Percentiles rank a stretch among this genome's conserved stretches.
Conservation (phyloP, 2,797 vertebrate species). For the Anguilla pacifica region DNA sequence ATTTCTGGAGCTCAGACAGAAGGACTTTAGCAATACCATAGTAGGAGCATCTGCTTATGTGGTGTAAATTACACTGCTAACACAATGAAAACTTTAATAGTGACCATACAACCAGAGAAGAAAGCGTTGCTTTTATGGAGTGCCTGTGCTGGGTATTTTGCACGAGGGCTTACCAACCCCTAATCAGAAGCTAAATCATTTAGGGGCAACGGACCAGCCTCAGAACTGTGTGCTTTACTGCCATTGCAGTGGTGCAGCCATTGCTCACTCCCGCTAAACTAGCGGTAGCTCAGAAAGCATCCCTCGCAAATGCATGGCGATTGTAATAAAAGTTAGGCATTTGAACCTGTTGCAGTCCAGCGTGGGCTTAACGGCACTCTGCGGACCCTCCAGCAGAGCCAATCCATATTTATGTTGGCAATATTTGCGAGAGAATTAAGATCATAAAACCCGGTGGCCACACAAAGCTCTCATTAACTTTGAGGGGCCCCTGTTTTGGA, state of each 20-base stretch:
- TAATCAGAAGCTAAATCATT: slow-evolving; percentile 47
- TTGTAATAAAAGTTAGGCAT: slow-evolving; percentile 92
- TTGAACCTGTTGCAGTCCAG: slow-evolving; percentile 87
- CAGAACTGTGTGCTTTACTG: slow-evolving; percentile 50
- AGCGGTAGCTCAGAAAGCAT: slow-evolving; percentile 52
- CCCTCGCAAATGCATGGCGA: slow-evolving; percentile 86
- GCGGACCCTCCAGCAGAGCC: slow-evolving; percentile 84
- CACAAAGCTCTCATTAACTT: slow-evolving; percentile 87
- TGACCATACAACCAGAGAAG: slow-evolving; percentile 12
- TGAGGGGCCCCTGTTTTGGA: slow-evolving; percentile 61
- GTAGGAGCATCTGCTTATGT: slow-evolving; percentile 42
- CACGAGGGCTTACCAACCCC: neutral
- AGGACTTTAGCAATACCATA: slow-evolving; percentile 22
- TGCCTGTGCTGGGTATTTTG: neutral
- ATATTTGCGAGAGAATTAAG: slow-evolving; percentile 97
- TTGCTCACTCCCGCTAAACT: slow-evolving; percentile 48
- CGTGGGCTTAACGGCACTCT: slow-evolving; percentile 83
- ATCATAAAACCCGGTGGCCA: slow-evolving; percentile 94
- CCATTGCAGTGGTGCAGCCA: slow-evolving; percentile 42
- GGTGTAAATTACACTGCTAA: slow-evolving; percentile 46
- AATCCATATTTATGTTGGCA: slow-evolving; percentile 97
- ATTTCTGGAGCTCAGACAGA: neutral
- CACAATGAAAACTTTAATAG: slow-evolving; percentile 41
- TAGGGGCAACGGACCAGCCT: slow-evolving; percentile 32
- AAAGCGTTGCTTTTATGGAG: slow-evolving; percentile 6